Conservation (phyloP, 1,140 invertebrate genomes). For the Bombus sylvicola region DNA sequence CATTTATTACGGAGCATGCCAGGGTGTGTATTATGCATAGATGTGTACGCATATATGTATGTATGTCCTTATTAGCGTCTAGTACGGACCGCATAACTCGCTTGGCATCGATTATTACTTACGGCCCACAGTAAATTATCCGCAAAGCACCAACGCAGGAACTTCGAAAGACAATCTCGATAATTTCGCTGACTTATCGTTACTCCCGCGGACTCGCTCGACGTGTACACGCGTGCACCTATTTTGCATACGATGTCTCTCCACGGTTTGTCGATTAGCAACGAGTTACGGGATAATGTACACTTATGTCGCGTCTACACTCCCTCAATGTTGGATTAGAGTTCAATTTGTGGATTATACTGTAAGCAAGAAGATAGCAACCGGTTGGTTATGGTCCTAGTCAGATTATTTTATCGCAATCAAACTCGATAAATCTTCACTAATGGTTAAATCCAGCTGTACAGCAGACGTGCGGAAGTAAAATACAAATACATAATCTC, state of each 20-base stretch:
- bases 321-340: conserved; percentile 29
- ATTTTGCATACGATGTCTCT: conserved; percentile 11
- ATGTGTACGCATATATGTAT: conserved; percentile 31
- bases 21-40: conserved; percentile 43
- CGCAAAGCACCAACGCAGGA: conserved; percentile 50
- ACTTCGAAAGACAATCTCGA: conserved; percentile 71
- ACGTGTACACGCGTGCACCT: too few species aligned
- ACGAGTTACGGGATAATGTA: conserved; percentile 38
- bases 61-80: conserved; percentile 67
- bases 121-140: conserved; percentile 66
- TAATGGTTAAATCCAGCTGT: neutral
- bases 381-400: neutral
- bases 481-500: neutral
- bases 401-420: neutral
- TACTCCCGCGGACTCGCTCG: neutral
- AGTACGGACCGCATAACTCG: conserved; percentile 52
- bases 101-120: conserved; percentile 71
- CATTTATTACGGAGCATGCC: conserved; percentile 57
- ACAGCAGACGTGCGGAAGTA: neutral
- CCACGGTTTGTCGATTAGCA: conserved; percentile 47
- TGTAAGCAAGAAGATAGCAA: conserved; percentile 33
- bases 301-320: conserved; percentile 36
- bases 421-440: neutral
- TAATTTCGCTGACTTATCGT: conserved; percentile 69
- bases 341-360: conserved; percentile 26